Evolutionary conservation across 2,113 vertebrate species (phyloP), one percentile per base, ranked within the genome.

Genomic region (Tapirus terrestris): DNA sequence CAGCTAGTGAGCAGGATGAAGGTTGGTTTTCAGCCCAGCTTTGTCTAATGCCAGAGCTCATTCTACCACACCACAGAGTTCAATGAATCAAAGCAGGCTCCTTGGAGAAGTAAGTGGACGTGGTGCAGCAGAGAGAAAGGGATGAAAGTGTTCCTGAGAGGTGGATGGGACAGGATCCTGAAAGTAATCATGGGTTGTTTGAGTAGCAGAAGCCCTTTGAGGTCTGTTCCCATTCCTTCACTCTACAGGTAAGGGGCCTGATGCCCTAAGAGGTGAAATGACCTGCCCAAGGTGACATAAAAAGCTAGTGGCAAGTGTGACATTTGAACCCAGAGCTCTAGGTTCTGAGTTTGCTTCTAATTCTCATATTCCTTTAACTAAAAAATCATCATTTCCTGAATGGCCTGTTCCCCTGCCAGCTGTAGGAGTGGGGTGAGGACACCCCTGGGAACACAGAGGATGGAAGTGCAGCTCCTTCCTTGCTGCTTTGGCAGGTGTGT

Each of bases 11-110:
- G 82, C 96, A 39, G 91, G n/a, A 53, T 88, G 51, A 65, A 67
- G 61, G n/a, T 63, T 92, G 80, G n/a, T 94, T 95, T 88, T n/a
- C 45, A 70, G 53, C 79, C 75, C 65, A 77, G 31, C 3, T 94
- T 73, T 43, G n/a, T 60, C 76, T 45, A 58, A 80, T 76, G n/a
- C n/a, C 73, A 58, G 25, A 79, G 63, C 58, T 43, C 43, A 33
- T 75, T 61, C 43, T 39, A 39, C 10, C 23, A 3, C 16, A 36
- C 43, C 12, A 6, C 0, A 4, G 76, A 48, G 31, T 13, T 81
- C 65, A 77, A 4, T 23, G 77, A 65, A 53, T 58, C 29, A 53
- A 86, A 83, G 63, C 53, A 70, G 14, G 18, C 39, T 91, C 67
- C 39, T 73, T 70, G 21, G 75, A 82, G 80, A 82, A 67, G 23